These are phyloP conservation scores for Nomada fabriciana DNA, from an alignment of 2,888 invertebrate species.

Conservation along the genomic window DNA sequence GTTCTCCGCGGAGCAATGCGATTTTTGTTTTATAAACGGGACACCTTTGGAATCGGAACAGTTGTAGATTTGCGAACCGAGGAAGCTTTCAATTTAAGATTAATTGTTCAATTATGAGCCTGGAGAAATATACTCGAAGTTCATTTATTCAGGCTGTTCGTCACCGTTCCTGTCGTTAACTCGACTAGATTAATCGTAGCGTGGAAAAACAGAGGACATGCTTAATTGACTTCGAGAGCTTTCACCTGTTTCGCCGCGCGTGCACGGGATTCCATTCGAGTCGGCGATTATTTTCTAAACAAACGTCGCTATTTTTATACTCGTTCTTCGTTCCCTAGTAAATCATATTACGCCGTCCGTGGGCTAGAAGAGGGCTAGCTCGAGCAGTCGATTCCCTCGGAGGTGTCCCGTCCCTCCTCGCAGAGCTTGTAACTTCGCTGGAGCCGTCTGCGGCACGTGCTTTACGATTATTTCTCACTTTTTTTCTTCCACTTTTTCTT, in stretches of 20 bases:
- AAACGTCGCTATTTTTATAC: conserved; percentile 51
- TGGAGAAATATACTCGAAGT: too few relatives aligned
- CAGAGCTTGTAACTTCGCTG: conserved; percentile 24
- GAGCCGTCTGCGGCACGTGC: conserved; percentile 13
- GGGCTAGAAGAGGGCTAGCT: not conserved
- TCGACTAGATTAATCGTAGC: conserved; percentile 35
- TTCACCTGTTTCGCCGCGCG: conserved; percentile 43
- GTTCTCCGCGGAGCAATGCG: not conserved
- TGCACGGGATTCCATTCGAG: conserved; percentile 20
- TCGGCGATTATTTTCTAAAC: conserved; percentile 56
- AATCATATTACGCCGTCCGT: conserved; percentile 43
- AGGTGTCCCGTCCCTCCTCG: conserved; percentile 3
- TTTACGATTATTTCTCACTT: not conserved
- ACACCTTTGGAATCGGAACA: too few relatives aligned
- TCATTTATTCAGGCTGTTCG: not conserved
- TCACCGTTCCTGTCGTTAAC: not conserved
- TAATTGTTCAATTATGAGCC: too few relatives aligned
- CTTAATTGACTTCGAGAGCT: conserved; percentile 30
- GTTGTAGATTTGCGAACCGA: not conserved
- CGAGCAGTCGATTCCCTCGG: conserved; percentile 42
- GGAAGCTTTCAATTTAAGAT: too few relatives aligned
- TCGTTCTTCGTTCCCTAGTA: conserved; percentile 44
- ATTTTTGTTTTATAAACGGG: too few relatives aligned
- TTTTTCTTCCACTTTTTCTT: not conserved
- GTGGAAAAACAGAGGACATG: conserved; percentile 39